Conservation (phyloP, 64 coral and sea anemone genomes). For the Dendrophyllia cribrosa region DNA sequence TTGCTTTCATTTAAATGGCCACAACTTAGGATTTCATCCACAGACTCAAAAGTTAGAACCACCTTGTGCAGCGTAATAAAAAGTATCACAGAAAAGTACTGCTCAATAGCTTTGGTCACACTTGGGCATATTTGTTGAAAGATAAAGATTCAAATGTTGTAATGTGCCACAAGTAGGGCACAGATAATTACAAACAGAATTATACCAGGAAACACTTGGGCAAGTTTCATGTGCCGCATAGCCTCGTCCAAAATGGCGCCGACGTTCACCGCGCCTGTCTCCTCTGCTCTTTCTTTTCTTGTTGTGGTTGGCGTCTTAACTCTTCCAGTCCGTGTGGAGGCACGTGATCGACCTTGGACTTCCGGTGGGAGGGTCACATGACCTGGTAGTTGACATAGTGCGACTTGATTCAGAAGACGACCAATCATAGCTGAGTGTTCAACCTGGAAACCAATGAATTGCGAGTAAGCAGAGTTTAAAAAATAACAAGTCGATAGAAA, state of each 20-base stretch:
- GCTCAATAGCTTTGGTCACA: too few relatives aligned
- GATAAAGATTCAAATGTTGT: too few relatives aligned
- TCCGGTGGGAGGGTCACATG: constrained; percentile 16
- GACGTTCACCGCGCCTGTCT: constrained; percentile 13
- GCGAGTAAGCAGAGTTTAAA: neutral
- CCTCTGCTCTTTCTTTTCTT: constrained; percentile 18
- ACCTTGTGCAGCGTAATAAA: too few relatives aligned
- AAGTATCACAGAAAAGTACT: too few relatives aligned
- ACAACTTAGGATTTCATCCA: too few relatives aligned
- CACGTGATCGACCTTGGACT: constrained; percentile 13
- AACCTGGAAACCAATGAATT: constrained; percentile 35
- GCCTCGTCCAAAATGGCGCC: constrained; percentile 64
- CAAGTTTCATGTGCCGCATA: constrained; percentile 71
- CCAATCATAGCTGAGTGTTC: constrained; percentile 78
- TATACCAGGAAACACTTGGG: constrained; percentile 65
- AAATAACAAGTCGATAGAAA: neutral
- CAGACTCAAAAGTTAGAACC: too few relatives aligned
- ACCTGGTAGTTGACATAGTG: constrained; percentile 34
- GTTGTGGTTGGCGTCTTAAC: constrained; percentile 48
- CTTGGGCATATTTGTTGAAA: too few relatives aligned
- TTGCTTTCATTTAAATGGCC: too few relatives aligned
- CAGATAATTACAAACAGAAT: too few relatives aligned
- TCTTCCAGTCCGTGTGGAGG: constrained; percentile 40
- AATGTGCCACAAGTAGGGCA: too few relatives aligned
- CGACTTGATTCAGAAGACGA: constrained; percentile 66